Evolutionary conservation across 2,113 vertebrate species (phyloP).

Genomic region (Strigops habroptila): DNA sequence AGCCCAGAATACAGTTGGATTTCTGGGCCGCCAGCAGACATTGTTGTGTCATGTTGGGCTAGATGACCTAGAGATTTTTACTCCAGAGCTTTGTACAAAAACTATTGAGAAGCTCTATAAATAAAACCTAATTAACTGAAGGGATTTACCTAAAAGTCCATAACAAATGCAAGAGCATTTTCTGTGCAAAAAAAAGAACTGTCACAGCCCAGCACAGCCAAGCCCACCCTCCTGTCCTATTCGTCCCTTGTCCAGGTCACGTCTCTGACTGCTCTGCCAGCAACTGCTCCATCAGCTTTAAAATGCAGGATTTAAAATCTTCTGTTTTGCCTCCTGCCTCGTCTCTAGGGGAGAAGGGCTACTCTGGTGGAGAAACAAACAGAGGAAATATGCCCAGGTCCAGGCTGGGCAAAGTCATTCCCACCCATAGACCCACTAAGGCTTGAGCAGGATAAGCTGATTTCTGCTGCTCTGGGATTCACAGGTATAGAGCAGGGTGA

Average conservation of each 20-base stretch:
- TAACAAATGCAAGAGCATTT: background rate
- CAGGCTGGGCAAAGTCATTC: background rate
- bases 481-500: background rate
- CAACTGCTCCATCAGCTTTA: background rate
- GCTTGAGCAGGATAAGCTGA: accelerated
- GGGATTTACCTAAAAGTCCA: background rate
- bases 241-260: background rate
- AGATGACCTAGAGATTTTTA: background rate
- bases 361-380: background rate
- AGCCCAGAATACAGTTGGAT: background rate
- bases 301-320: background rate
- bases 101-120: background rate
- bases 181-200: background rate
- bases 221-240: background rate
- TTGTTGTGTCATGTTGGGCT: background rate
- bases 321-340: background rate
- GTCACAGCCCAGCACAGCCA: background rate
- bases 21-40: background rate
- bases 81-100: background rate
- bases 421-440: background rate
- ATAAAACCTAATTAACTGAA: background rate
- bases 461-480: background rate
- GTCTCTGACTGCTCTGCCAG: background rate
- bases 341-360: background rate
- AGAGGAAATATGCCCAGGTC: background rate